Evolutionary conservation across 2,113 vertebrate genomes (phyloP), one percentile per base, ranked within the genome.

Genomic region (Rhynchopsitta pachyrhyncha): DNA sequence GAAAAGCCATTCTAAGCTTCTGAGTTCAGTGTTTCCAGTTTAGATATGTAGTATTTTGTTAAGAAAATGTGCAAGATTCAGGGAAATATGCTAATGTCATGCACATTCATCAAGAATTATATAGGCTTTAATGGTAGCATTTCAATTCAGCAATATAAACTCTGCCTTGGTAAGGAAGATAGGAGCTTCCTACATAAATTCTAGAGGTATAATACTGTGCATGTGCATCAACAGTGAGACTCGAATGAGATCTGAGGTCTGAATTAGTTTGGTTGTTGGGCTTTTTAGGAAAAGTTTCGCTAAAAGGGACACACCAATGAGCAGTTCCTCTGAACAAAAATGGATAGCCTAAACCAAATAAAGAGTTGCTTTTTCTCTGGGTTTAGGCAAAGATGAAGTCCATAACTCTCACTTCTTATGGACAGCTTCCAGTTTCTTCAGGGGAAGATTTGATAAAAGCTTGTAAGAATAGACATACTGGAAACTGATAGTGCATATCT

Each of bases 121-220:
- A 81, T 88, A 92, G 50, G 87, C 97, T 98, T 97, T 95, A 96
- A 95, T 95, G 49, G 91, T 95, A 97, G 93, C 93, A 28, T 95
- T 67, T 93, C 82, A 92, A 86, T 93, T 96, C 90, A 96, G 91
- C 96, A 98, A 97, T 97, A 94, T 63, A 68, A 94, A 86, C 53
- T 88, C 86, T 86, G 82, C 68, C 25, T 94, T 77, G 50, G 62
- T 76, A 50, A 69, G 70, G 82, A 97, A 92, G 79, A 35, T n/a
- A 29, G 44, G 46, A 62, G 22, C n/a, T 96, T 97, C 82, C 63
- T 90, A 66, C 35, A 11, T 82, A 68, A 92, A 76, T 86, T 82
- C 47, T 86, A 57, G 71, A 68, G 66, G 66, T 79, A 9, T 6
- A 55, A 31, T 75, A 53, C 69, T 81, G 42, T 68, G 31, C 85